phyloP scores from a whole-genome alignment of 2,113 vertebrate species.

The Camelus dromedarius region DNA sequence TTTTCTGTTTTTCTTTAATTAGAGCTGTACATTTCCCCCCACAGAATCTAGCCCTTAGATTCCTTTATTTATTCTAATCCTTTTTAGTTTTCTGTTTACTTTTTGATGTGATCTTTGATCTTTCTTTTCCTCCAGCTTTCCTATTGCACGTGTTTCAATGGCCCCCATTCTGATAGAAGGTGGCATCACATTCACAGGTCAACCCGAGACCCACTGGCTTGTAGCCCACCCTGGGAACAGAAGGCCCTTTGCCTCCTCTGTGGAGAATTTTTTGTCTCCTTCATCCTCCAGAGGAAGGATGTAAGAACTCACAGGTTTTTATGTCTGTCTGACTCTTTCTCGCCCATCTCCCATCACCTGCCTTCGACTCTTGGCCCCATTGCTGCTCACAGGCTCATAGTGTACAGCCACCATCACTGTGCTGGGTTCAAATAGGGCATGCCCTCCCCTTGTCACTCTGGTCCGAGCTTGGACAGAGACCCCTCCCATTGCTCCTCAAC shows the following conservation, averaged over 20 bases:
- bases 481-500: neutral
- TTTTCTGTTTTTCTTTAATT: neutral
- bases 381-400: neutral
- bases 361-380: neutral
- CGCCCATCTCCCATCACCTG: neutral
- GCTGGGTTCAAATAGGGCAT: neutral
- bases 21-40: neutral
- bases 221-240: neutral
- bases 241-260: neutral
- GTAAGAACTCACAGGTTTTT: neutral
- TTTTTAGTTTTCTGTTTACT: neutral
- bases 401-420: neutral
- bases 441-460: neutral
- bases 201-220: neutral
- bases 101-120: neutral
- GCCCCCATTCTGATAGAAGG: neutral
- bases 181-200: neutral
- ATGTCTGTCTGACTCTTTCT: neutral
- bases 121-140: neutral
- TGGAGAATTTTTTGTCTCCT: neutral
- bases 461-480: neutral
- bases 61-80: neutral
- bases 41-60: neutral
- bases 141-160: accelerated
- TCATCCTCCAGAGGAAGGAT: neutral